Conservation (phyloP, 2,888 invertebrate genomes). For the Eupsilia transversa region DNA sequence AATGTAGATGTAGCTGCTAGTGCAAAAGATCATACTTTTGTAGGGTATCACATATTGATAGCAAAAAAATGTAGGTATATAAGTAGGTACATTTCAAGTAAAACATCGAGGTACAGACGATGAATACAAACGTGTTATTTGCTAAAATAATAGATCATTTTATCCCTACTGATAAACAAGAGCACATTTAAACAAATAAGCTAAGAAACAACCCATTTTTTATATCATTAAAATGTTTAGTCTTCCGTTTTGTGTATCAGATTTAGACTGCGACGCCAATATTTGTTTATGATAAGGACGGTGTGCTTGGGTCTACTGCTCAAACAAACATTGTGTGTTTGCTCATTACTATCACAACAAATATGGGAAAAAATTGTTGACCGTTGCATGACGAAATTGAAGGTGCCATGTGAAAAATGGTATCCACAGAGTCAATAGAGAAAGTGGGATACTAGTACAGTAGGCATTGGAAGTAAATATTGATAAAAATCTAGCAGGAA, state of each 20-base stretch:
- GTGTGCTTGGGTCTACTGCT: slow-evolving; percentile 44
- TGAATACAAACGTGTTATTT: not conserved
- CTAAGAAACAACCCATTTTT: slow-evolving; percentile 28
- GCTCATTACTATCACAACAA: slow-evolving; percentile 62
- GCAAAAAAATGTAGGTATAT: not conserved
- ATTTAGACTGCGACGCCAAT: slow-evolving; percentile 57
- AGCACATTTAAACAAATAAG: slow-evolving; percentile 32
- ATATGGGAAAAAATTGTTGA: slow-evolving; percentile 59
- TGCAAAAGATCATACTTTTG: not conserved
- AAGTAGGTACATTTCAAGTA: not conserved
- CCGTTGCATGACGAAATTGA: slow-evolving; percentile 48
- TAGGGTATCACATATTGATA: not conserved
- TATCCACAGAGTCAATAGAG: slow-evolving; percentile 50
- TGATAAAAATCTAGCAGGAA: slow-evolving; percentile 8
- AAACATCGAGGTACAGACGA: not conserved
- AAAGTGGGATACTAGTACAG: slow-evolving; percentile 57
- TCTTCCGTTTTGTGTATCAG: slow-evolving; percentile 56
- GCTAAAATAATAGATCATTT: not conserved
- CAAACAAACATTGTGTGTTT: slow-evolving; percentile 61
- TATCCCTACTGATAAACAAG: not conserved
- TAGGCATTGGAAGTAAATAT: slow-evolving; percentile 33
- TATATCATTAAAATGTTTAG: slow-evolving; percentile 37
- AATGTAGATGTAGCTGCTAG: slow-evolving; percentile 13
- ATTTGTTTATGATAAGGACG: slow-evolving; percentile 68
- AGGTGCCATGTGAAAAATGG: slow-evolving; percentile 54